A percentile compares a stretch with the other conserved stretches of the same genome.
Evolutionary conservation across 35 echinoderm and acorn worm species (phyloP).

Genomic region (Acanthaster planci): DNA sequence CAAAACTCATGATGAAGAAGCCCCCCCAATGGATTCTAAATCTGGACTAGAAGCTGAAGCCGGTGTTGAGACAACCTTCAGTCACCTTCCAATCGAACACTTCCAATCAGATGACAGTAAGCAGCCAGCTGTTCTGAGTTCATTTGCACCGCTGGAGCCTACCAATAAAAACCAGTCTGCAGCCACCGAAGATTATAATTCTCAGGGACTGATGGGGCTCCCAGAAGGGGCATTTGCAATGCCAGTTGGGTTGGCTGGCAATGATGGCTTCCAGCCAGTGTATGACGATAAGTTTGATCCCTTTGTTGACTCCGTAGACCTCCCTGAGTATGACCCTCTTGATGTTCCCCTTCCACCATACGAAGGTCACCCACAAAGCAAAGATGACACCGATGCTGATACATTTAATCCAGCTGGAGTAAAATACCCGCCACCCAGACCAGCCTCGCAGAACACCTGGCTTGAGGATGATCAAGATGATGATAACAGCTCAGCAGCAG

Average conservation of each 20-base stretch:
- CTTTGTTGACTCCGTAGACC: background rate
- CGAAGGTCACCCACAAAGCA: background rate
- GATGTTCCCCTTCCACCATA: constrained; percentile 9
- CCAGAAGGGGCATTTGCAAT: no score
- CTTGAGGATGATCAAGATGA: background rate
- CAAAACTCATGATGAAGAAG: background rate
- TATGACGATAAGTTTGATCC: background rate
- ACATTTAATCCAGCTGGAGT: background rate
- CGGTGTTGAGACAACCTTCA: background rate
- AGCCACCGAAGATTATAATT: background rate
- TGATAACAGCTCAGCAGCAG: background rate
- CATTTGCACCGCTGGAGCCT: background rate
- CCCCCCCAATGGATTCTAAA: background rate
- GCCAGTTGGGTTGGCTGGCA: no score
- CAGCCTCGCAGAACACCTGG: constrained; percentile 9
- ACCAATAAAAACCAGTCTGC: background rate
- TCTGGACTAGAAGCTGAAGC: background rate
- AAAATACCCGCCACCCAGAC: background rate
- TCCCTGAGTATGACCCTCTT: background rate
- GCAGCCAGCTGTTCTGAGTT: background rate
- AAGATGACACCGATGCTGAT: background rate
- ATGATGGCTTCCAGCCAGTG: no score
- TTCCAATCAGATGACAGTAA: background rate
- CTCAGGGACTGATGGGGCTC: background rate
- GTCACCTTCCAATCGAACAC: background rate